Base-by-base conservation (phyloP, 2,797 vertebrate genomes). In the Glossophaga mutica region DNA sequence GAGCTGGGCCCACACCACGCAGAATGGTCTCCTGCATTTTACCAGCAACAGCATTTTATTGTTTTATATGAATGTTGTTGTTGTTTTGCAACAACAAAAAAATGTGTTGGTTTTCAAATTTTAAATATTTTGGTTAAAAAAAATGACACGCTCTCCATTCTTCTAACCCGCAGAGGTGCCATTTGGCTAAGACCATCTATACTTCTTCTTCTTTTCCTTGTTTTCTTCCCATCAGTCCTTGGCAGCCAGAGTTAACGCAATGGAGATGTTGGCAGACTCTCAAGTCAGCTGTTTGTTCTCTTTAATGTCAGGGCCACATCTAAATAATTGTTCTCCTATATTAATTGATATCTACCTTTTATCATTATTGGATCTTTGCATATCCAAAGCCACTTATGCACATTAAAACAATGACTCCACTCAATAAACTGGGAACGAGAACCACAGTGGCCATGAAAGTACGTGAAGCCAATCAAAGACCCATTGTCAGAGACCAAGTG, bases 341-440 rank as follows among this genome's bases (percentile, higher is more conserved):
- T 96, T 94, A 96, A 86, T 79, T 96, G 94, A 96, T 97, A 96
- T 94, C 93, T 52, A 97, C 98, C 98, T 98, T 97, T 98, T 98
- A 98, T 97, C 91, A 88, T 98, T 98, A 98, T 98, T 98, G 97
- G 32, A 70, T 92, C 94, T 94, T 98, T 95, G 96, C 62, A 94
- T 95, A 98, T 96, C 96, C 95, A 96, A 94, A 96, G 88, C 88
- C 96, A 97, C 96, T 98, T 97, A 98, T 98, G 97, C 95, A 98
- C 98, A 98, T 98, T 97, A 97, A 98, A 98, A 97, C 4, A 97
- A 95, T 96, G 96, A 95, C 81, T 96, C 21, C 86, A 96, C 87
- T 97, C 89, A 97, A 82, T 96, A 97, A 96, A 96, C 79, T 70
- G 76, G 62, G 94, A 96, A 94, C 93, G 48, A 87, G 85, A 93